phyloP scores from a whole-genome alignment of 2,797 vertebrate genomes.

The Spea hammondii region DNA sequence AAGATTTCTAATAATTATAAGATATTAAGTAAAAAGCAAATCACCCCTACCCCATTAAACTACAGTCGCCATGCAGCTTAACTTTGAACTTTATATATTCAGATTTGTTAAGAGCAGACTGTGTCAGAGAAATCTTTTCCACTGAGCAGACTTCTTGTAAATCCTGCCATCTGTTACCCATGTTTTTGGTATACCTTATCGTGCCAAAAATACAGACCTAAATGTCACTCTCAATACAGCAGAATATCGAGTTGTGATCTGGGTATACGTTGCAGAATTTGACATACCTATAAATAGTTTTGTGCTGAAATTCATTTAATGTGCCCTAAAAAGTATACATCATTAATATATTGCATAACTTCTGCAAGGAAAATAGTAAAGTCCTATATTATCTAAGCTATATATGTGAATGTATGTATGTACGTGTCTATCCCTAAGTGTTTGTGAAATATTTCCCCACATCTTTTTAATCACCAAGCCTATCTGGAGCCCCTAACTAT shows the following conservation, averaged over 20 bases:
- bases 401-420: too few species aligned
- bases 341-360: too few species aligned
- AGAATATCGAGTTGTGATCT: background rate
- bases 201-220: conserved; percentile 37
- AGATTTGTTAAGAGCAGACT: conserved; percentile 34
- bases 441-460: too few species aligned
- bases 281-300: background rate
- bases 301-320: background rate
- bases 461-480: too few species aligned
- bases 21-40: too few species aligned
- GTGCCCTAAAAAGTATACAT: background rate
- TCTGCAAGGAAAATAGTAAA: too few species aligned
- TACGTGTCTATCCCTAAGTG: too few species aligned
- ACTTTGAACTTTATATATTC: conserved; percentile 14
- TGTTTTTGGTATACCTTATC: conserved; percentile 11
- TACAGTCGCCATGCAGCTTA: conserved; percentile 1
- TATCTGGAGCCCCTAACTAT: too few species aligned
- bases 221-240: conserved; percentile 32
- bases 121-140: conserved; percentile 41
- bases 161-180: conserved; percentile 41
- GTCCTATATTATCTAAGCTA: too few species aligned
- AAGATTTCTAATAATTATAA: too few species aligned
- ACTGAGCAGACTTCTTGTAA: conserved; percentile 30
- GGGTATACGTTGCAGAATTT: background rate
- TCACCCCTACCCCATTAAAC: background rate